Evolutionary conservation across 2,797 vertebrate species (phyloP).

Genomic region (Betta splendens): DNA sequence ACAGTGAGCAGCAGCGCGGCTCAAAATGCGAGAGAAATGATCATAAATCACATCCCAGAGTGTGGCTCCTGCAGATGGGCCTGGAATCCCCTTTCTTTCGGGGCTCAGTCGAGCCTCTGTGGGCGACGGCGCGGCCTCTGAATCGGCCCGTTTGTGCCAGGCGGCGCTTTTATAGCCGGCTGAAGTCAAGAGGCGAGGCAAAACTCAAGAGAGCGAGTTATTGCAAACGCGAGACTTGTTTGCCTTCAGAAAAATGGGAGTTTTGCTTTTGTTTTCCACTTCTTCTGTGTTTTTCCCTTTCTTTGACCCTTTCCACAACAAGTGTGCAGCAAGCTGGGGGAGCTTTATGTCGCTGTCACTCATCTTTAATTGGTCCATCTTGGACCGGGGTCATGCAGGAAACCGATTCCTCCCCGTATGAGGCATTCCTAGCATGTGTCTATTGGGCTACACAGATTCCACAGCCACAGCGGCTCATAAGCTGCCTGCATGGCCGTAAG

Average conservation of each 20-base stretch:
- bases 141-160: conserved; percentile 54
- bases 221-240: conserved; percentile 23
- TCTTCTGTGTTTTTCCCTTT: conserved; percentile 20
- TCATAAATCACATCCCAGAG: conserved; percentile 61
- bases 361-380: conserved; percentile 77
- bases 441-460: conserved; percentile 61
- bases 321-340: conserved; percentile 35
- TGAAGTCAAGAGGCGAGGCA: conserved; percentile 40
- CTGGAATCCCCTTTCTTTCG: conserved; percentile 58
- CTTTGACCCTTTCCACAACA: conserved; percentile 45
- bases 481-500: conserved; percentile 8
- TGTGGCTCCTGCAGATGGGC: conserved; percentile 53
- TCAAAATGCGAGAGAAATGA: conserved; percentile 59
- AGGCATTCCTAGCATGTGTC: conserved; percentile 75
- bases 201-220: conserved; percentile 17
- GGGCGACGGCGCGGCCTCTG: conserved; percentile 62
- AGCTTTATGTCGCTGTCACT: conserved; percentile 73
- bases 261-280: conserved; percentile 16
- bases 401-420: conserved; percentile 67
- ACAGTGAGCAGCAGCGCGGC: conserved; percentile 25
- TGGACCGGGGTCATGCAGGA: conserved; percentile 68
- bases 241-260: conserved; percentile 22
- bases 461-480: conserved; percentile 25
- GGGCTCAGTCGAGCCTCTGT: conserved; percentile 25
- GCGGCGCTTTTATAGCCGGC: conserved; percentile 49